phyloP scores from a whole-genome alignment of 1,140 invertebrate species.

The Macrosteles quadrilineatus region DNA sequence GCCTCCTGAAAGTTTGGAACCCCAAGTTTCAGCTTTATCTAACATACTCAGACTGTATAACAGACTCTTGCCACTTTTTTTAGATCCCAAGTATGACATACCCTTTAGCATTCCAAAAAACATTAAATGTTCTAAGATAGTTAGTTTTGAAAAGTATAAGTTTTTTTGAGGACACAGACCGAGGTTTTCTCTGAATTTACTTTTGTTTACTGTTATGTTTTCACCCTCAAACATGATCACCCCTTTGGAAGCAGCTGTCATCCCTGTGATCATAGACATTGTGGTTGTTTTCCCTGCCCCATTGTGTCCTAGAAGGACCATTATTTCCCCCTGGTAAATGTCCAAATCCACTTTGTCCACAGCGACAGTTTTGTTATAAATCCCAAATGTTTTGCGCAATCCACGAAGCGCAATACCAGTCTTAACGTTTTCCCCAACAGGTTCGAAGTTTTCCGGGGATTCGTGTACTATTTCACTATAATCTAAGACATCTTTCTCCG shows the following conservation, averaged over 20 bases:
- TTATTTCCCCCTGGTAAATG: constrained; percentile 67
- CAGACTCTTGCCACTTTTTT: constrained; percentile 49
- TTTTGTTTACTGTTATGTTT: not conserved
- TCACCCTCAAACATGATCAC: not conserved
- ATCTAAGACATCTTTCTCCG: not conserved
- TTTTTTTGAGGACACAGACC: not conserved
- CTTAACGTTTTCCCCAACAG: not conserved
- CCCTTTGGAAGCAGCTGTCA: not conserved
- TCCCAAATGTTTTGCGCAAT: constrained; percentile 28
- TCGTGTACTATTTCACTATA: not conserved
- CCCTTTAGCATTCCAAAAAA: constrained; percentile 57
- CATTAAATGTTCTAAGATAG: constrained; percentile 67
- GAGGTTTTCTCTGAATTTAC: not conserved
- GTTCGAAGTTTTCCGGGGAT: not conserved
- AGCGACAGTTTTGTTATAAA: constrained; percentile 24
- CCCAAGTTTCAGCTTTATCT: constrained; percentile 59
- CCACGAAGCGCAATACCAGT: constrained; percentile 20
- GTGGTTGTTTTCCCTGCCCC: constrained; percentile 89
- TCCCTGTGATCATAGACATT: constrained; percentile 54
- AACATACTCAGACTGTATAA: constrained; percentile 58
- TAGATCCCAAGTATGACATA: constrained; percentile 35
- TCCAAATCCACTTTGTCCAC: constrained; percentile 39
- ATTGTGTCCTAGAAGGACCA: constrained; percentile 84
- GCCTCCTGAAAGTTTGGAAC: constrained; percentile 74
- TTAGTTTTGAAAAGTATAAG: constrained; percentile 3